Evolutionary conservation across 2,113 vertebrate species (phyloP).

Genomic region (Tyrannus savana): DNA sequence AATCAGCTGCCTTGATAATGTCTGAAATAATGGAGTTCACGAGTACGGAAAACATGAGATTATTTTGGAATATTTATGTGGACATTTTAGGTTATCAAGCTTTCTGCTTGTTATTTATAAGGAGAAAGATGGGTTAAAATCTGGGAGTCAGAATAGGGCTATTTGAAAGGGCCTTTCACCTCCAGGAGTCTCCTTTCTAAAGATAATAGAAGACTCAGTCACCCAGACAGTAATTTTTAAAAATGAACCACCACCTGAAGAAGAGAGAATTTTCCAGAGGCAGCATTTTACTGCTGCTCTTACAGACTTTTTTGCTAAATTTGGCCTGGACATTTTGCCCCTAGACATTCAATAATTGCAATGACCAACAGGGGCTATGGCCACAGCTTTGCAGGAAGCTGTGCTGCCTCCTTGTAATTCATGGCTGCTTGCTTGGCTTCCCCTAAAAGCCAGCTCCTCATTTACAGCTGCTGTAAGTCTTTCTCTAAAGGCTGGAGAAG

Average conservation of each 20-base stretch:
- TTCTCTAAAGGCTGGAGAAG: slow-evolving; percentile 30
- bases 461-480: slow-evolving; percentile 30
- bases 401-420: slow-evolving; percentile 37
- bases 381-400: neutral
- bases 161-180: neutral
- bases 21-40: neutral
- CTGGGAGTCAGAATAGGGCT: neutral
- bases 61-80: neutral
- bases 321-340: slow-evolving; percentile 17
- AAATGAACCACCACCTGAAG: neutral
- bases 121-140: neutral
- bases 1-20: slow-evolving; percentile 6
- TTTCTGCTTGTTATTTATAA: neutral
- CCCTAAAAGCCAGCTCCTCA: slow-evolving; percentile 40
- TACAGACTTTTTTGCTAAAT: slow-evolving; percentile 5
- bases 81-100: neutral
- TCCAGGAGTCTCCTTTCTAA: neutral
- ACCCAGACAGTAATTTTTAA: slow-evolving; percentile 1
- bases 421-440: slow-evolving; percentile 32
- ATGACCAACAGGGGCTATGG: slow-evolving; percentile 19
- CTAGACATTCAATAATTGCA: slow-evolving; percentile 29
- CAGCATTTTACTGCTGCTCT: slow-evolving; percentile 35
- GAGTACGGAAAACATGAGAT: neutral
- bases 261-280: slow-evolving; percentile 8
- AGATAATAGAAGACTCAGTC: neutral